Percentiles rank a stretch among this genome's conserved stretches.
These are phyloP conservation scores for Acanthochromis polyacanthus DNA, from an alignment of 2,113 vertebrate species.

Conservation along the genomic window DNA sequence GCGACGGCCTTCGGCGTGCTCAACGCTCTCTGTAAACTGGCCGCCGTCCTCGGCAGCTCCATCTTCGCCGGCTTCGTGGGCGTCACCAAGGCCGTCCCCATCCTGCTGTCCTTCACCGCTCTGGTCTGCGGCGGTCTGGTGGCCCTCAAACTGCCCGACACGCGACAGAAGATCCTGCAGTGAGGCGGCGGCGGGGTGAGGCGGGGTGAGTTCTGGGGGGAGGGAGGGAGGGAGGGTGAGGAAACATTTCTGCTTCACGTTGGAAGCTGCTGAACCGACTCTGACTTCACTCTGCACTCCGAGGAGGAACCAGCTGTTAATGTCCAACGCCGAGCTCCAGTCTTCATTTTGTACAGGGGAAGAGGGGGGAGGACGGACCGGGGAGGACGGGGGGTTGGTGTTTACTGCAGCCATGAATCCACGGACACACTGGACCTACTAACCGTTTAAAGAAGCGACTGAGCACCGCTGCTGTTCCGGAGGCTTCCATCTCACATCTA, in stretches of 20 bases:
- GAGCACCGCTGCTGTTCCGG: not conserved
- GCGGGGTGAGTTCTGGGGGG: not conserved
- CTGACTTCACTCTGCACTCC: slow-evolving; percentile 22
- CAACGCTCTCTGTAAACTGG: slow-evolving; percentile 94
- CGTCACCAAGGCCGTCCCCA: slow-evolving; percentile 92
- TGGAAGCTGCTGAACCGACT: slow-evolving; percentile 25
- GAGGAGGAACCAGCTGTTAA: slow-evolving; percentile 34
- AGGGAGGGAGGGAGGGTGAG: not conserved
- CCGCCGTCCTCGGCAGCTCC: slow-evolving; percentile 93
- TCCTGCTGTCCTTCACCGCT: slow-evolving; percentile 92
- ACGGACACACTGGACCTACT: not conserved
- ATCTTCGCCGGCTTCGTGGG: slow-evolving; percentile 95
- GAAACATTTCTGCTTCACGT: not conserved
- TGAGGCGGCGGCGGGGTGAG: slow-evolving; percentile 69
- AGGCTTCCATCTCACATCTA: not conserved
- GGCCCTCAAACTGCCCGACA: slow-evolving; percentile 93
- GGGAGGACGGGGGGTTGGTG: not conserved
- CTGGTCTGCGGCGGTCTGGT: slow-evolving; percentile 92
- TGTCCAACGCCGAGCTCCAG: slow-evolving; percentile 22
- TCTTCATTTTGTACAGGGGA: slow-evolving; percentile 18
- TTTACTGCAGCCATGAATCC: slow-evolving; percentile 1
- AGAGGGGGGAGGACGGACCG: not conserved
- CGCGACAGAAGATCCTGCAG: slow-evolving; percentile 95
- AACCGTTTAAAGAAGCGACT: not conserved
- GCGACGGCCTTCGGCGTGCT: slow-evolving; percentile 96